Percentiles rank a stretch among this genome's conserved stretches.
Evolutionary conservation across 2,797 vertebrate genomes (phyloP).

Genomic region (Pristis pectinata): DNA sequence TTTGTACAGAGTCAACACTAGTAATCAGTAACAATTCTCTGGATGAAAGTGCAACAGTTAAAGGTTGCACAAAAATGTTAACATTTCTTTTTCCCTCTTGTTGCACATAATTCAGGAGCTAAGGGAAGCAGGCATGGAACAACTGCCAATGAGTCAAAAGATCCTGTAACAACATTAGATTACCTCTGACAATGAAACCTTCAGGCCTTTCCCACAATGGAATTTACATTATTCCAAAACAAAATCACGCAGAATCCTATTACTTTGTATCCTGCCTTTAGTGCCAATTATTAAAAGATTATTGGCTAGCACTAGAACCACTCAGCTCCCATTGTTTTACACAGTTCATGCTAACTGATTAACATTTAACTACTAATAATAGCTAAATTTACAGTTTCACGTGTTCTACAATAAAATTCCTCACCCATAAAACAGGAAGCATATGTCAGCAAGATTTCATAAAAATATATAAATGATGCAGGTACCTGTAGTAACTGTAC

Average conservation of each 20-base stretch:
- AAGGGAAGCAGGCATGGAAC: not conserved
- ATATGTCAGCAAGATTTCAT: not conserved
- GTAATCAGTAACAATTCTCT: not conserved
- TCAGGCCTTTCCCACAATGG: not conserved
- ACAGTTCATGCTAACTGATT: not conserved
- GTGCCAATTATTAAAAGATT: not conserved
- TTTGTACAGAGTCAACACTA: not conserved
- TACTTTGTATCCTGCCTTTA: not conserved
- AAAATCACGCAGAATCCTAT: not conserved
- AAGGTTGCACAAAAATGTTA: not conserved
- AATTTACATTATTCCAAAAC: not conserved
- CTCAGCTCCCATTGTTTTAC: not conserved
- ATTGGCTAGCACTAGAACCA: not conserved
- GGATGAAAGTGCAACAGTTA: not conserved
- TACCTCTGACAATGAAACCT: not conserved
- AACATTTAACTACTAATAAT: not conserved
- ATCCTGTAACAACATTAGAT: not conserved
- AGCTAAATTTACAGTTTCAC: not conserved
- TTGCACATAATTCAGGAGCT: not conserved
- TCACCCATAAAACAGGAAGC: not conserved
- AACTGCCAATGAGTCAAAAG: not conserved
- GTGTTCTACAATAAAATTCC: not conserved
- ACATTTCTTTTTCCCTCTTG: not conserved
- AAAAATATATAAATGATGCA: not conserved
- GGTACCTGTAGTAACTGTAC: constrained; percentile 91